These are phyloP conservation scores for Sturnira hondurensis DNA, from an alignment of 2,113 vertebrate species.

Conservation along the genomic window DNA sequence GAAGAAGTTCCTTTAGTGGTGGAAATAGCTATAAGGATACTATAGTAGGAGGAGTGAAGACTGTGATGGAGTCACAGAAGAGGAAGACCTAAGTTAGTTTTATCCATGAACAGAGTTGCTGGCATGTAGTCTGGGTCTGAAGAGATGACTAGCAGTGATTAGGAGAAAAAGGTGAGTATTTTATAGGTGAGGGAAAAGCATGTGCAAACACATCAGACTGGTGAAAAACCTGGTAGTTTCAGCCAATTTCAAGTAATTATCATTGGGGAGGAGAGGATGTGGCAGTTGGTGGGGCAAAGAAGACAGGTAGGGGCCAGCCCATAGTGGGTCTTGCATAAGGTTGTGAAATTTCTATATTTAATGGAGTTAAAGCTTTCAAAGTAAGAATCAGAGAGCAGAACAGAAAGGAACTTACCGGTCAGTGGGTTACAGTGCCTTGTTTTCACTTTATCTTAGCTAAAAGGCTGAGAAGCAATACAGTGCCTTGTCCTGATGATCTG, in stretches of 20 bases:
- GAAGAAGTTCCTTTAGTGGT: constrained; percentile 23
- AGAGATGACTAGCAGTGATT: background rate
- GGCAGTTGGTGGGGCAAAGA: background rate
- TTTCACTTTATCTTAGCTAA: too few species aligned
- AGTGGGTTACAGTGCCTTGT: background rate
- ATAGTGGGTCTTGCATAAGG: background rate
- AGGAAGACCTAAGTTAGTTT: background rate
- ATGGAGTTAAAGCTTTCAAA: constrained; percentile 15
- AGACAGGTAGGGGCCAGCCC: background rate
- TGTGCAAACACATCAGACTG: background rate
- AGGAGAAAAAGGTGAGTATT: background rate
- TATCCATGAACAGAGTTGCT: background rate
- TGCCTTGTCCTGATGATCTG: background rate
- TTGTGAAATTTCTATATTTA: constrained; percentile 23
- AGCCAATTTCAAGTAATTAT: background rate
- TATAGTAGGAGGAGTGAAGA: background rate
- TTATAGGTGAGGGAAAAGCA: background rate
- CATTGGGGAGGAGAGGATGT: background rate
- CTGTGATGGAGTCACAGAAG: background rate
- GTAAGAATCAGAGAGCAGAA: background rate
- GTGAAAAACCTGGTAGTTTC: background rate
- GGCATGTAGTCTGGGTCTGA: background rate
- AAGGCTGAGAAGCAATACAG: background rate
- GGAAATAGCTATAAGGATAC: background rate
- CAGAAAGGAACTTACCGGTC: background rate